A percentile compares a stretch with the other conserved stretches of the same genome.
These are phyloP conservation scores for Reinhardtius hippoglossoides DNA, from an alignment of 2,113 vertebrate genomes.

Conservation along the genomic window DNA sequence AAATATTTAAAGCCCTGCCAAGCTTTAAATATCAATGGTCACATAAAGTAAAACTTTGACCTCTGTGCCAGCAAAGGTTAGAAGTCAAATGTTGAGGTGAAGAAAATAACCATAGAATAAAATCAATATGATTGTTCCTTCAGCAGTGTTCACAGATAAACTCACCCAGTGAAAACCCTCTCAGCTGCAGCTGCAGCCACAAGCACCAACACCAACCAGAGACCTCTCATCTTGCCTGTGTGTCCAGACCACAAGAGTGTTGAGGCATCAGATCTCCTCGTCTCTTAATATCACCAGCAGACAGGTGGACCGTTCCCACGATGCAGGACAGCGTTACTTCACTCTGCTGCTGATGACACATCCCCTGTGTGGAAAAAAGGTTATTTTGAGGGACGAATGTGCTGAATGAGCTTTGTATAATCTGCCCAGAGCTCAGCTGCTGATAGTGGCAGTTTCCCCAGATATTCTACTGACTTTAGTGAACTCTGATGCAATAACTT, in stretches of 20 bases:
- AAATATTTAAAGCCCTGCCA: too few relatives aligned
- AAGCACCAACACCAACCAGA: slow-evolving; percentile 60
- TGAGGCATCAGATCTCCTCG: neutral
- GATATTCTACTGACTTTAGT: neutral
- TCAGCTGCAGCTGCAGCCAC: slow-evolving; percentile 59
- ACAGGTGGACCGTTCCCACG: slow-evolving; percentile 63
- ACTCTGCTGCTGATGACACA: slow-evolving; percentile 5
- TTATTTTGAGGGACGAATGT: slow-evolving; percentile 40
- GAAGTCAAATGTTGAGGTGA: too few relatives aligned
- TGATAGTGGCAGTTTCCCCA: slow-evolving; percentile 42
- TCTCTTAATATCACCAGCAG: neutral
- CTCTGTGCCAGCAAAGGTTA: too few relatives aligned
- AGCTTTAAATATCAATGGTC: too few relatives aligned
- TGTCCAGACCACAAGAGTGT: neutral
- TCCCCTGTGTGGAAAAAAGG: slow-evolving; percentile 6
- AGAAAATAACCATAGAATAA: too few relatives aligned
- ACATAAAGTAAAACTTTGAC: too few relatives aligned
- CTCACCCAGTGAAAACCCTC: slow-evolving; percentile 73
- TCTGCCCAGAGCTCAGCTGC: slow-evolving; percentile 52
- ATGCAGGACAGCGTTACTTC: neutral
- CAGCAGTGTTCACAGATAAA: neutral
- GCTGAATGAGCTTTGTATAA: slow-evolving; percentile 33
- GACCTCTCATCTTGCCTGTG: slow-evolving; percentile 59
- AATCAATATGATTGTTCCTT: neutral
- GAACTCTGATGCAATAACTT: neutral